Evolutionary conservation across 2,888 invertebrate species (phyloP), one percentile per base, ranked within the genome.

Genomic region (Napeogenes inachia): DNA sequence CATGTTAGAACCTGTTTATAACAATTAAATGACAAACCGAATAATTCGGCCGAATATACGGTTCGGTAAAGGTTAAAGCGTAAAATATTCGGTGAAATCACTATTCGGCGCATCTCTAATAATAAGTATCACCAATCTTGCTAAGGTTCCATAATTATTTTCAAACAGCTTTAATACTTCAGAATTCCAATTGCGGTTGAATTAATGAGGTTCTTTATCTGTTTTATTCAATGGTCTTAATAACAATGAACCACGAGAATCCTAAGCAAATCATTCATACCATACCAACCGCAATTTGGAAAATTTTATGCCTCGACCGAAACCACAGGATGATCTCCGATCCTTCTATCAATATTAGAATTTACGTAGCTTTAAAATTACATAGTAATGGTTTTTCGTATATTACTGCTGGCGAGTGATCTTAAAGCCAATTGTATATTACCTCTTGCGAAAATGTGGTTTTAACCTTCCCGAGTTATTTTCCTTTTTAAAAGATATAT

Each of bases 241-340:
- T 60, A 64, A 64, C 65, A 66, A 64, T 55, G 54, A 42, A 13
- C 56, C 35, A 35, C 47, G 46, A 30, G 30, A 13, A 46, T 30
- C 10, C 21, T 38, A 57, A 61, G 60, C 30, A 53, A 62, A 61
- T 61, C 57, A 60, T 64, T 66, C 54, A 67, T 65, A 46, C 45
- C 45, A 12, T 63, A 57, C 60, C 54, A 62, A 71, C 71, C 68
- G 59, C 71, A 67, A 60, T 60, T 60, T 55, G 59, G 61, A 66
- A 66, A 65, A 63, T 63, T 59, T 59, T 42, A 62, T 59, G 59
- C 65, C 64, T 60, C 58, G 65, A 60, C 60, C 57, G 42, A 66
- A 67, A 69, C 70, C 71, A 61, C 71, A 71, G 46, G 46, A 47
- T 63, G 46, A 63, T 56, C 46, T 42, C 57, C 57, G 45, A 63